A percentile compares a stretch with the other conserved stretches of the same genome.
Conservation (phyloP, 1,140 invertebrate genomes). For the Nasonia vitripennis region DNA sequence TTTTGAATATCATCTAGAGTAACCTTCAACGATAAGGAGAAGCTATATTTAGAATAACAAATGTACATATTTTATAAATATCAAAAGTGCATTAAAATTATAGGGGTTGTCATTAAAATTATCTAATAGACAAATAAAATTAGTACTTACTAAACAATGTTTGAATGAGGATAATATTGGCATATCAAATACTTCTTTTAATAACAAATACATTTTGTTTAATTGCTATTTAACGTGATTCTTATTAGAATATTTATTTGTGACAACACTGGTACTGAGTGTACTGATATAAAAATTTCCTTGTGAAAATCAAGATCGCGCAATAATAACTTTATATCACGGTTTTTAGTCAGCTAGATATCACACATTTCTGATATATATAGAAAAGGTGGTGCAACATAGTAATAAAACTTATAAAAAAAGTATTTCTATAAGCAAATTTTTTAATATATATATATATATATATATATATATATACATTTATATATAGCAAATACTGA, state of each 20-base stretch:
- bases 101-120: neutral
- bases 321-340: neutral
- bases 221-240: neutral
- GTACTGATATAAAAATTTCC: constrained; percentile 1
- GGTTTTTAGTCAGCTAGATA: neutral
- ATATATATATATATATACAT: neutral
- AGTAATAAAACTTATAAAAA: neutral
- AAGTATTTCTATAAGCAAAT: neutral
- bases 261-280: constrained; percentile 5
- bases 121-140: neutral
- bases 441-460: no score
- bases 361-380: neutral
- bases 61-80: constrained; percentile 30
- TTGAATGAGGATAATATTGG: neutral
- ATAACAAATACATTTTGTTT: neutral
- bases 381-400: neutral
- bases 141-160: neutral
- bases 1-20: neutral
- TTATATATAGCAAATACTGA: neutral
- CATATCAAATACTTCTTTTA: neutral
- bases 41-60: neutral
- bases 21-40: neutral
- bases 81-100: constrained; percentile 28
- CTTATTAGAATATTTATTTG: neutral
- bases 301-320: neutral